phyloP scores from a whole-genome alignment of 2,113 vertebrate species.

The Ctenodactylus gundi region DNA sequence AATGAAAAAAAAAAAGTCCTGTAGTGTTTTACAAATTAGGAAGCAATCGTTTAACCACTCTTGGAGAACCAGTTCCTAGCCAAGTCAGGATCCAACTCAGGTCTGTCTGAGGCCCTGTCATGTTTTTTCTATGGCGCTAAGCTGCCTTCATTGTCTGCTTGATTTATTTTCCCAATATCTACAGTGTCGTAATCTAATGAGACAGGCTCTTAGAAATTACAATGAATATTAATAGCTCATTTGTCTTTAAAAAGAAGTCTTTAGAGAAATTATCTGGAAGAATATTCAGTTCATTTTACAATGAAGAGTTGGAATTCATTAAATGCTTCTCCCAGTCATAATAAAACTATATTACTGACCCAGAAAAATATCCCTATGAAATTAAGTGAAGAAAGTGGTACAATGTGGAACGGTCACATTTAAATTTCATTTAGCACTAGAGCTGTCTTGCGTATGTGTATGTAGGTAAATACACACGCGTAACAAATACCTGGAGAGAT shows the following conservation, averaged over 20 bases:
- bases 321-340: neutral
- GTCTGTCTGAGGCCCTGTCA: neutral
- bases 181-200: neutral
- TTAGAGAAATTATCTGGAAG: constrained; percentile 23
- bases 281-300: constrained; percentile 1
- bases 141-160: neutral
- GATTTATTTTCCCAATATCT: neutral
- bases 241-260: constrained; percentile 10
- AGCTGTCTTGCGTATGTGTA: neutral
- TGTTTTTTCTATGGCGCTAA: neutral
- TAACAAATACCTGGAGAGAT: neutral
- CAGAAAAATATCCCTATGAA: neutral
- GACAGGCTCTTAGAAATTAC: neutral
- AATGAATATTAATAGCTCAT: neutral
- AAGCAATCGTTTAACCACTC: neutral
- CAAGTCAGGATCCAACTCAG: neutral
- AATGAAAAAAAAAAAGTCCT: neutral
- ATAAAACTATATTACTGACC: neutral
- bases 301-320: neutral
- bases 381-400: neutral
- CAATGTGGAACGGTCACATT: neutral
- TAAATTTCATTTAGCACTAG: neutral
- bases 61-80: neutral
- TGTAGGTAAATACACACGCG: neutral
- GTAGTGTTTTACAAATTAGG: neutral